A percentile compares a stretch with the other conserved stretches of the same genome.
Conservation (phyloP, 2,797 vertebrate species). For the Ciconia nigra region DNA sequence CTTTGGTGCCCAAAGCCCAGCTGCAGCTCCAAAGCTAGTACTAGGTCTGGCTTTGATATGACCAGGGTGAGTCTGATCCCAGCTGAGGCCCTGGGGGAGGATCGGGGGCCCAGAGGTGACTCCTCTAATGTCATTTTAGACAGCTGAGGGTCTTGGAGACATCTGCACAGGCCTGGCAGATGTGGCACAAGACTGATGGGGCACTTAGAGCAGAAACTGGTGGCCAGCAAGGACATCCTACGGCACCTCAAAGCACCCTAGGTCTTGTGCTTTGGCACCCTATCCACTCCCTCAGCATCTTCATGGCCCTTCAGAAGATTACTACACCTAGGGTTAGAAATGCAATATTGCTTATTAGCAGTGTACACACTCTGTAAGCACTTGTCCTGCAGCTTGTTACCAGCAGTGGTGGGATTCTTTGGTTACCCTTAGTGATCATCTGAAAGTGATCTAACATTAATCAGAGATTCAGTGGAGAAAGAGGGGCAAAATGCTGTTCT, state of each 20-base stretch:
- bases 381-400: not conserved
- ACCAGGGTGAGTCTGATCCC: not conserved
- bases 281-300: not conserved
- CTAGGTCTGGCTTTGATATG: not conserved
- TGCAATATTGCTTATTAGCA: not conserved
- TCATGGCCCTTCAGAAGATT: not conserved
- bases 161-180: not conserved
- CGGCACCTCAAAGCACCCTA: not conserved
- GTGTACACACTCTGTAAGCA: not conserved
- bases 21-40: not conserved
- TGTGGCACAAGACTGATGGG: not conserved
- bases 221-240: not conserved
- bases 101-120: not conserved
- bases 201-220: not conserved
- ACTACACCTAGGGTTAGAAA: not conserved
- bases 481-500: not conserved
- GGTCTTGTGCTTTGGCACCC: not conserved
- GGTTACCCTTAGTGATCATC: not conserved
- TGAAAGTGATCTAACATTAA: not conserved
- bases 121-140: not conserved
- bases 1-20: not conserved
- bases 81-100: not conserved
- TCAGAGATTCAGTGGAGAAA: not conserved
- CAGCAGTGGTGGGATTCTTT: not conserved
- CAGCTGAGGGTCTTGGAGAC: not conserved